phyloP scores from a whole-genome alignment of 2,888 invertebrate genomes.

The Yponomeuta malinellus region DNA sequence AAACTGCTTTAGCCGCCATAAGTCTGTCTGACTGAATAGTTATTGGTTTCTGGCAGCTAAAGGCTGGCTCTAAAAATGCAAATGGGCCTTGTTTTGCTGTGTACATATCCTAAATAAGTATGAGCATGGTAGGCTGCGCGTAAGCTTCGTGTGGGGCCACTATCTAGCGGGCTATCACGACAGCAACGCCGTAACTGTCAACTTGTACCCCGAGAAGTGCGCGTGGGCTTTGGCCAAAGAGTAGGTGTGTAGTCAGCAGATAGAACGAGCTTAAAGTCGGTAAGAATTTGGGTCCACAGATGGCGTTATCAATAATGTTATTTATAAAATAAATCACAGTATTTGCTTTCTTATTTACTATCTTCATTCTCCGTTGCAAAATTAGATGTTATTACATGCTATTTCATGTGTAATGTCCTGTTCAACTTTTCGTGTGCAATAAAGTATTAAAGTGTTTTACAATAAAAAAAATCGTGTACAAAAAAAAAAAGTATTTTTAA shows the following conservation, averaged over 20 bases:
- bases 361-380: too few species aligned
- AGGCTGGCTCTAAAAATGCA: slow-evolving; percentile 5
- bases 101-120: slow-evolving; percentile 10
- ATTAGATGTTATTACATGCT: too few species aligned
- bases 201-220: slow-evolving; percentile 45
- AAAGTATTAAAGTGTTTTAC: too few species aligned
- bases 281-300: neutral
- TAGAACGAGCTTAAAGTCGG: neutral
- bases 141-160: slow-evolving; percentile 58
- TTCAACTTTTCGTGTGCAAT: too few species aligned
- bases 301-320: neutral
- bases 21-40: neutral
- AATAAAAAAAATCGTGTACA: too few species aligned
- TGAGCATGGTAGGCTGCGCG: slow-evolving; percentile 14
- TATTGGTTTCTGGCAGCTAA: neutral
- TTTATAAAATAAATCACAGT: too few species aligned
- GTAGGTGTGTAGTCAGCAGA: slow-evolving; percentile 26
- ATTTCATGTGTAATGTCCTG: too few species aligned
- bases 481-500: too few species aligned
- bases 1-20: too few species aligned
- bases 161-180: slow-evolving; percentile 56
- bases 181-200: slow-evolving; percentile 60
- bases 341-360: too few species aligned
- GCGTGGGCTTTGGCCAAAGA: slow-evolving; percentile 49
- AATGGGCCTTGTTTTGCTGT: neutral